Evolutionary conservation across 1,140 invertebrate genomes (phyloP), one percentile per base, ranked within the genome.

Genomic region (Anastrepha obliqua): DNA sequence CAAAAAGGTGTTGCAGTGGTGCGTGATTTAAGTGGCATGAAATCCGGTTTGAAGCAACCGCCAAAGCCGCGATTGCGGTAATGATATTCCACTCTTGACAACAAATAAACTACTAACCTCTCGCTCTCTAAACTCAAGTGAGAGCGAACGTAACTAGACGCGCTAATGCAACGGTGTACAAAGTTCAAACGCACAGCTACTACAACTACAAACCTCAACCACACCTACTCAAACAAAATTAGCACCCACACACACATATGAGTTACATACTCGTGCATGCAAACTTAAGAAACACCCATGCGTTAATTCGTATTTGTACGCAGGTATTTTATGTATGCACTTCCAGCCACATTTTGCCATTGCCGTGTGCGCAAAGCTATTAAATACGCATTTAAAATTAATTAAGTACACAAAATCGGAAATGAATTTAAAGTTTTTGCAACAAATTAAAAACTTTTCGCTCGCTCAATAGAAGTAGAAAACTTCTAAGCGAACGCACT

Each of bases 331-430:
- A 42, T 39, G 6, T 65, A 67, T 42, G 6, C 39, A 42, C 20
- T 39, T 64, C 3, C 62, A 64, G 7, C 11, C 65, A 39, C 65
- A 67, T 11, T 29, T 20, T 67, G 65, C 29, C 70, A 7, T 13
- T 74, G 70, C 70, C 44, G 44, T 42, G 70, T 13, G 44, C 44
- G 42, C 44, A 74, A 88, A 90, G 91, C 90, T 91, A 90, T 90
- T 91, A 91, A 91, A 90, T 91, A 90, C 90, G 90, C 90, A 91
- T 91, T 91, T 91, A 91, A 91, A 91, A 90, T 91, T 91, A 91
- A 91, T 91, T 91, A 91, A 89, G 91, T 90, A 74, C 70, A 74
- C 17, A 74, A 74, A 74, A 74, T 74, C 44, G 70, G 70, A 74
- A 74, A 74, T 74, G 70, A 74, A 74, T 74, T 74, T 74, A 74